Percentiles rank a stretch among this genome's conserved stretches.
phyloP scores from a whole-genome alignment of 2,888 invertebrate genomes.

The Notodromas monacha region DNA sequence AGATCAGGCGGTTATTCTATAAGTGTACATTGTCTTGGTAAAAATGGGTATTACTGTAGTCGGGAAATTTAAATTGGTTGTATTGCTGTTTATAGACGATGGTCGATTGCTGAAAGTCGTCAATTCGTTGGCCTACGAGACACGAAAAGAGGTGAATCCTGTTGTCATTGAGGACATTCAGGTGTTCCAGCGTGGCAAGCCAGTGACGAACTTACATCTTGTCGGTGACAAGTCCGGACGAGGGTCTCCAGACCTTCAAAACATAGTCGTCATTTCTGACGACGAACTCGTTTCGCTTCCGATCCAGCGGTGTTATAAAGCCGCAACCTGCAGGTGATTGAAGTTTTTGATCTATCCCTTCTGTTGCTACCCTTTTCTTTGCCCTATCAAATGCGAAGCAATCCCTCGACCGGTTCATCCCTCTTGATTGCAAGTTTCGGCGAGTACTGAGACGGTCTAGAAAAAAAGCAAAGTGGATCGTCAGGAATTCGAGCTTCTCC shows the following conservation, averaged over 20 bases:
- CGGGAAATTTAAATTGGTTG: no score
- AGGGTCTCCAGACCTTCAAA: slow-evolving; percentile 10
- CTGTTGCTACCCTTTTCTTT: background rate
- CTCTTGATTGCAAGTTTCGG: no score
- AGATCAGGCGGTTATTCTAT: no score
- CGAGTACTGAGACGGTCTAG: no score
- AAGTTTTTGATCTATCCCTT: background rate
- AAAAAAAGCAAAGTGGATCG: no score
- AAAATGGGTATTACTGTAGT: no score
- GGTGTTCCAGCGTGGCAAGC: slow-evolving; percentile 31
- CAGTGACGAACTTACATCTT: slow-evolving; percentile 41
- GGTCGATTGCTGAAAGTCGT: slow-evolving; percentile 68
- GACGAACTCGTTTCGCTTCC: slow-evolving; percentile 18
- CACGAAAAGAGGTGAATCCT: slow-evolving; percentile 23
- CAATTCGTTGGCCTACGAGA: slow-evolving; percentile 33
- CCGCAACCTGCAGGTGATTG: slow-evolving; percentile 5
- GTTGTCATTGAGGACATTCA: slow-evolving; percentile 52
- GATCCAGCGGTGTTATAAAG: slow-evolving; percentile 16
- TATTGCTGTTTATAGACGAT: no score
- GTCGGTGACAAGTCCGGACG: no score
- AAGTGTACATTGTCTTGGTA: no score
- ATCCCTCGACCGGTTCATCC: slow-evolving; percentile 1
- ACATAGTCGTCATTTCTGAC: slow-evolving; percentile 17
- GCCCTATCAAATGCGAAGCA: background rate
- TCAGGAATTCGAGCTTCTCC: no score